Percentiles rank a stretch among this genome's conserved stretches.
Conservation (phyloP, 2,797 vertebrate species). For the Mus spretus region DNA sequence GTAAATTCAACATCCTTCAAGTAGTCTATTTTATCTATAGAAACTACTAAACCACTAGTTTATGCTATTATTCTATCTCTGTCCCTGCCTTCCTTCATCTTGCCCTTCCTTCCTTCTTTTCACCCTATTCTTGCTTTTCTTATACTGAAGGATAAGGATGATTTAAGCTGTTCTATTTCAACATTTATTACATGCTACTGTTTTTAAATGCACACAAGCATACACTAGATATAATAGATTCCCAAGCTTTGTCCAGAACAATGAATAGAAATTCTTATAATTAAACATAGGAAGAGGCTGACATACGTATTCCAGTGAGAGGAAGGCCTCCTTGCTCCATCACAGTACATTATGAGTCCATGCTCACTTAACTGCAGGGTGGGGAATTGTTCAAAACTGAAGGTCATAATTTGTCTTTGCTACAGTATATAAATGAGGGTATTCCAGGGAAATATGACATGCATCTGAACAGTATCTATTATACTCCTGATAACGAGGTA, state of each 20-base stretch:
- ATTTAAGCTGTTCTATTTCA: background rate
- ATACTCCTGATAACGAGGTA: background rate
- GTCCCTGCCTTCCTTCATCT: background rate
- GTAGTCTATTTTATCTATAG: background rate
- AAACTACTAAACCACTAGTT: background rate
- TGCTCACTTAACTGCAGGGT: background rate
- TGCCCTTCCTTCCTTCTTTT: background rate
- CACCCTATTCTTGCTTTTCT: background rate
- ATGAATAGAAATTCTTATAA: background rate
- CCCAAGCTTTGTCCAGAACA: background rate
- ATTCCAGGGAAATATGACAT: background rate
- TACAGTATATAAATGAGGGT: background rate
- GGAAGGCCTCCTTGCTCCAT: background rate
- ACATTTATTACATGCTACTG: background rate
- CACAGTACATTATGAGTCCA: background rate
- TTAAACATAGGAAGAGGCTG: background rate
- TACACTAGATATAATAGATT: background rate
- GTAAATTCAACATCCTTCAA: background rate
- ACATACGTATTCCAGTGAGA: background rate
- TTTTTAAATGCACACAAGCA: background rate
- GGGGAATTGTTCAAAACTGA: background rate
- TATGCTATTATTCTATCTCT: background rate
- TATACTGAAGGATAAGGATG: background rate
- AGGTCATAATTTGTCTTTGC: background rate
- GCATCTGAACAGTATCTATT: slow-evolving; percentile 25